Percentiles rank a stretch among this genome's conserved stretches.
Evolutionary conservation across 2,888 invertebrate genomes (phyloP).

Genomic region (Sisyra nigra): DNA sequence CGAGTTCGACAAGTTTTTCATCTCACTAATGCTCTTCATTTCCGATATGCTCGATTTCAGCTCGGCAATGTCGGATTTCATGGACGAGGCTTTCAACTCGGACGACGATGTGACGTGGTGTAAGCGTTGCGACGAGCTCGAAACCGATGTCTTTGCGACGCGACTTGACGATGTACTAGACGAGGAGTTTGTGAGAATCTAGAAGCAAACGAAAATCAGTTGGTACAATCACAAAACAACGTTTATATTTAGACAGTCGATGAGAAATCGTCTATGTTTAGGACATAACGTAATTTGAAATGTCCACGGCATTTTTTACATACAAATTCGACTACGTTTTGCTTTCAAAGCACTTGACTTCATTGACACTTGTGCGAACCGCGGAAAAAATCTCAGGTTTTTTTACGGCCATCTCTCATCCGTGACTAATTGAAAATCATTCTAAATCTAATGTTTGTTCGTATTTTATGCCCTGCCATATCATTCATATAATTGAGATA

Average conservation of each 20-base stretch:
- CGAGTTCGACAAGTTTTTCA: conserved; percentile 5
- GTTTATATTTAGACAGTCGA: background rate
- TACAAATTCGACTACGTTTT: no score
- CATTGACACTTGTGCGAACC: no score
- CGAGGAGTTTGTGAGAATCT: conserved; percentile 33
- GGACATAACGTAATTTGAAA: no score
- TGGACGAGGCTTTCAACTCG: conserved; percentile 67
- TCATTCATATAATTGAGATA: no score
- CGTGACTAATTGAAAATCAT: no score
- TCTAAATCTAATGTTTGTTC: no score
- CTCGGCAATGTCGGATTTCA: conserved; percentile 64
- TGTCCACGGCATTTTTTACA: no score
- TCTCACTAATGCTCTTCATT: conserved; percentile 51
- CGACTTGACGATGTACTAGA: conserved; percentile 38
- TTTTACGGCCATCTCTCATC: no score
- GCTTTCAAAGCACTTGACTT: no score
- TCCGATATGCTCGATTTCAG: conserved; percentile 74
- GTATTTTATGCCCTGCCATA: no score
- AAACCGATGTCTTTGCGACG: conserved; percentile 19
- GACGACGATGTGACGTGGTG: conserved; percentile 28
- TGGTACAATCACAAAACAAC: conserved; percentile 1
- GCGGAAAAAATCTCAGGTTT: no score
- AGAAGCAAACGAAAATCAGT: background rate
- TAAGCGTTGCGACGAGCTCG: conserved; percentile 28
- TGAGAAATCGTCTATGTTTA: no score